Base-by-base conservation (phyloP, 2,888 invertebrate species). In the Phyto melanocephala region DNA sequence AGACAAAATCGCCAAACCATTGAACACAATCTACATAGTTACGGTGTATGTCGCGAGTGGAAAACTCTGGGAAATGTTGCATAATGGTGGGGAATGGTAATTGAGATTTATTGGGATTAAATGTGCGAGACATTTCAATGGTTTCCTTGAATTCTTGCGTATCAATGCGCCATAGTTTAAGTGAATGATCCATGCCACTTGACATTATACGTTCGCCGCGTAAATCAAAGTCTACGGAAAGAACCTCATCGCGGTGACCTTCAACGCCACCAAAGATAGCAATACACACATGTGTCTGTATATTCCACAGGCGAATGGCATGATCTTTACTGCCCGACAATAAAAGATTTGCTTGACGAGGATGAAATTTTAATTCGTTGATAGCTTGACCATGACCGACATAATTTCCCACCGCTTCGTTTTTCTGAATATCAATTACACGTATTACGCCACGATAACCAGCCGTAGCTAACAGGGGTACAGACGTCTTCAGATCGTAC, bases 11-110 rank as follows among this genome's bases (percentile, higher is more conserved):
- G 0, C 99, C 99, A 90, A 97, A 95, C 98, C 99, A 99, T 86
- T 96, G 94, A 0, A 98, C 98, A 91, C 99, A 99, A 90, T 99
- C 99, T 1, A 99, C 99, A 92, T 99, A 99, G 92, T 99, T 99
- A 83, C 97, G 94, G 90, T 99, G 99, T 85, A 99, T 97, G 90
- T 99, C 99, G 84, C 98, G 93, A 0, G 99, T 99, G 0, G 97
- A 97, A 88, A 98, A 99, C 90, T 98, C 97, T 0, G 99, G 98
- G 90, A 98, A 99, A 92, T 99, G 97, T 89, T 97, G 96, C 86
- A 95, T 95, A 10, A 97, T 92, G 0, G 98, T 97, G 86, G 96
- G 95, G 90, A 98, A 99, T 0, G 98, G 97, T 71, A 97, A 92
- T 11, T 94, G 92, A 68, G 95, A 95, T 85, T 96, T 93, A 80